Percentiles rank a stretch among this genome's conserved stretches.
phyloP scores from a whole-genome alignment of 2,113 vertebrate genomes.

The Laterallus jamaicensis region DNA sequence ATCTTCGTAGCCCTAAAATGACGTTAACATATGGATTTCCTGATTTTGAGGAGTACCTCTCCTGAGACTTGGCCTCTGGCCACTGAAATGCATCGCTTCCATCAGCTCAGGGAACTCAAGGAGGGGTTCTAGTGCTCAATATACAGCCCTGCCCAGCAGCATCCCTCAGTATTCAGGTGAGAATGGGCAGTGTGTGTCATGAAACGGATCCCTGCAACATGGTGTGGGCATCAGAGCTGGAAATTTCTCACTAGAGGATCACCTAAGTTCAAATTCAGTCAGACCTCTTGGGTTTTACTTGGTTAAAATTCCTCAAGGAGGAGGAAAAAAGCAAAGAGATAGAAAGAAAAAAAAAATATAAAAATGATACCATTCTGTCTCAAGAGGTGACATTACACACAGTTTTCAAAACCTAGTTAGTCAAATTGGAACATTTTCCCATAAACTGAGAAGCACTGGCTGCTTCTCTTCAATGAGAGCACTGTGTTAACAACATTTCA shows the following conservation, averaged over 20 bases:
- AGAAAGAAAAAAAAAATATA: background rate
- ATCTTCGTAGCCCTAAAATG: no score
- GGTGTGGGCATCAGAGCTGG: background rate
- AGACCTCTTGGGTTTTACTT: background rate
- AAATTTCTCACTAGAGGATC: background rate
- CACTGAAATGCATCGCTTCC: background rate
- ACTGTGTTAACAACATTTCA: background rate
- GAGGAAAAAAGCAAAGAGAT: background rate
- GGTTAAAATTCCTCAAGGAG: background rate
- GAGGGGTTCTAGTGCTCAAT: background rate
- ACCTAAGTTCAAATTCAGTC: background rate
- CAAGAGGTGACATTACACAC: background rate
- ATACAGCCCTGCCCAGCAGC: background rate
- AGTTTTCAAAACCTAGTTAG: background rate
- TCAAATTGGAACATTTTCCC: background rate
- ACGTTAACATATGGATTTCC: background rate
- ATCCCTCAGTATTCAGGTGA: background rate
- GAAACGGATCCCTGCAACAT: background rate
- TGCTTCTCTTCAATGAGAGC: background rate
- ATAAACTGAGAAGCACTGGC: background rate
- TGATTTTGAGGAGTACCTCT: background rate
- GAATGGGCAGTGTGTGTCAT: background rate
- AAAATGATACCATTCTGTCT: background rate
- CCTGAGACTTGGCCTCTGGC: background rate
- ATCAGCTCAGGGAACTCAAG: background rate